A percentile compares a stretch with the other conserved stretches of the same genome.
Conservation (phyloP, 2,888 invertebrate genomes). For the Drosophila flavopinicola region DNA sequence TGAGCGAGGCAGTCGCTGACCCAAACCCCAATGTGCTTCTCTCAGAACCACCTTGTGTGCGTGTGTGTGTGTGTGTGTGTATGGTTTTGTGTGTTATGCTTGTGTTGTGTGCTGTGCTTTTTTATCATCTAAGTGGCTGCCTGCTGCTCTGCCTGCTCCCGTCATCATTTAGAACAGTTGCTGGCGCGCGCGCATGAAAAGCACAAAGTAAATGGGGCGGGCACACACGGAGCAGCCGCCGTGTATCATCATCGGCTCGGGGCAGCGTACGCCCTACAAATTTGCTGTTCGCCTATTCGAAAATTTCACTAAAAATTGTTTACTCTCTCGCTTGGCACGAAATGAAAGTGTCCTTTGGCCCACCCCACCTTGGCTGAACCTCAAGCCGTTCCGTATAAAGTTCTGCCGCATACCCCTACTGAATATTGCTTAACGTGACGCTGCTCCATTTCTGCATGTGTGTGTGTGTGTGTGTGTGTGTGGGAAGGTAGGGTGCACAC, state of each 20-base stretch:
- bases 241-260: slow-evolving; percentile 41
- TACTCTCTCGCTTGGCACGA: slow-evolving; percentile 83
- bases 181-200: slow-evolving; percentile 46
- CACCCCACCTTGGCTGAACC: slow-evolving; percentile 19
- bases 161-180: slow-evolving; percentile 75
- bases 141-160: slow-evolving; percentile 57
- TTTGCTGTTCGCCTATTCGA: slow-evolving; percentile 84
- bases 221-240: slow-evolving; percentile 39
- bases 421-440: slow-evolving; percentile 3
- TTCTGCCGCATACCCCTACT: slow-evolving; percentile 17
- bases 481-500: neutral
- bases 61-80: slow-evolving; percentile 23
- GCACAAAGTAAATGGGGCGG: slow-evolving; percentile 69
- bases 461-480: neutral
- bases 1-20: slow-evolving; percentile 44
- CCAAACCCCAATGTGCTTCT: slow-evolving; percentile 35
- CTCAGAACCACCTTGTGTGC: slow-evolving; percentile 46
- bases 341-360: slow-evolving; percentile 82
- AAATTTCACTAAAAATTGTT: slow-evolving; percentile 85
- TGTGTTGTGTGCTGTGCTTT: slow-evolving; percentile 24
- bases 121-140: slow-evolving; percentile 58
- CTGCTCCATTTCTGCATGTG: slow-evolving; percentile 3
- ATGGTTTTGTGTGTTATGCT: slow-evolving; percentile 16
- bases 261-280: slow-evolving; percentile 74
- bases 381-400: slow-evolving; percentile 3